phyloP scores from a whole-genome alignment of 2,888 invertebrate genomes.

The Petrolisthes manimaculis region DNA sequence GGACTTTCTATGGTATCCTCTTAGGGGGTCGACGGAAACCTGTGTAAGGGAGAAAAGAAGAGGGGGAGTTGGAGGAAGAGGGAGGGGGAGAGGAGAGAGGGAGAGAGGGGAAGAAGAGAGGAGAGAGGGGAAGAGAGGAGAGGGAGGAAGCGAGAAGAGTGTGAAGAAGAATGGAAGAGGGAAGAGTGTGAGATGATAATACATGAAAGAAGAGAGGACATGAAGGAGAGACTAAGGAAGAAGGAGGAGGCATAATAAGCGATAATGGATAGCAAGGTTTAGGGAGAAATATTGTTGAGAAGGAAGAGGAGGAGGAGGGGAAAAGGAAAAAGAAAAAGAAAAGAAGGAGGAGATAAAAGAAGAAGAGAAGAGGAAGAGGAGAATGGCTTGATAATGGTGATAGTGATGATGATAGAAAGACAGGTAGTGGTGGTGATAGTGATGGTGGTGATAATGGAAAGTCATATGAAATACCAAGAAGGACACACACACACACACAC shows the following conservation, averaged over 20 bases:
- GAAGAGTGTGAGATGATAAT: neutral
- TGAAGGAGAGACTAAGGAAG: neutral
- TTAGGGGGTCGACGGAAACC: neutral
- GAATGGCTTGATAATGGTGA: neutral
- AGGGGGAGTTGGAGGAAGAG: neutral
- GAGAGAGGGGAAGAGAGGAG: neutral
- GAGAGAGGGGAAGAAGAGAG: neutral
- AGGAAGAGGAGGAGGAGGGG: neutral
- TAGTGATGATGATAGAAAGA: neutral
- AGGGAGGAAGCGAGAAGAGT: neutral
- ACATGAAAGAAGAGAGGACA: neutral
- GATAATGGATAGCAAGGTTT: neutral
- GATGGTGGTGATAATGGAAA: neutral
- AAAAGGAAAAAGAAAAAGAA: neutral
- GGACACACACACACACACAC: neutral
- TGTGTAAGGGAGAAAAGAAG: neutral
- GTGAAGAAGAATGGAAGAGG: neutral
- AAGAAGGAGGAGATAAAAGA: neutral
- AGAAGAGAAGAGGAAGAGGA: neutral
- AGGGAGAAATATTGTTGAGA: conserved; percentile 17
- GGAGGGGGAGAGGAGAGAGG: too few relatives aligned
- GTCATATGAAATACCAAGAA: neutral
- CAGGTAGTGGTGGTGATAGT: neutral
- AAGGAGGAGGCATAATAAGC: neutral
- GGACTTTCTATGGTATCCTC: neutral